Base-by-base conservation (phyloP, 2,888 invertebrate genomes). In the Poecilobothrus nobilitatus region DNA sequence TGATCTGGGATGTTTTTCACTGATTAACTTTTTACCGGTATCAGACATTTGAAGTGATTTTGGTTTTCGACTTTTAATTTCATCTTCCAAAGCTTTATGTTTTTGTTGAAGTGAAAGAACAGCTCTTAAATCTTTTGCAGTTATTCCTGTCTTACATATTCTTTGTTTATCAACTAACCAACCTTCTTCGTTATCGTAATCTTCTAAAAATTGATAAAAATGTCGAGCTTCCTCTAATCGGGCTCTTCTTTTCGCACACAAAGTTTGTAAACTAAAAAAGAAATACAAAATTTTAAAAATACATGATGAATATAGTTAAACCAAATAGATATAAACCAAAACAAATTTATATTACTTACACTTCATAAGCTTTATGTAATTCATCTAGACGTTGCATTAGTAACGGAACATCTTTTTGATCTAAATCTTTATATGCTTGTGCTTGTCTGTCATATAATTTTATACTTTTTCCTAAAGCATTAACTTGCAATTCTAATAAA, bases 181-280 rank as follows among this genome's bases (percentile, higher is more conserved):
- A 0, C 94, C 90, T 83, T 97, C 97, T 81, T 98, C 98, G 76
- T 98, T 98, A 76, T 98, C 97, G 75, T 95, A 92, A 78, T 98
- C 97, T 81, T 97, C 95, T 70, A 97, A 84, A 83, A 98, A 97
- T 82, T 97, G 95, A 83, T 92, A 97, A 76, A 95, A 92, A 77
- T 94, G 92, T 70, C 95, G 86, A 0, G 96, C 95, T 76, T 97
- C 95, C 80, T 97, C 96, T 18, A 99, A 83, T 18, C 92, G 86
- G 0, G 89, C 89, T 72, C 94, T 90, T 9, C 96, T 87, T 74
- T 89, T 89, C 68, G 79, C 76, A 53, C 80, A 80, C 0, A 78
- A 73, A 20, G 78, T 77, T 21, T 79, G 71, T 18, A 82, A 73
- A 66, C 75, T 75, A 12, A 69, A 68, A 65, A 22, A 65, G 18